Conservation (phyloP, 2,113 vertebrate genomes). For the Tylochromis polylepis region DNA sequence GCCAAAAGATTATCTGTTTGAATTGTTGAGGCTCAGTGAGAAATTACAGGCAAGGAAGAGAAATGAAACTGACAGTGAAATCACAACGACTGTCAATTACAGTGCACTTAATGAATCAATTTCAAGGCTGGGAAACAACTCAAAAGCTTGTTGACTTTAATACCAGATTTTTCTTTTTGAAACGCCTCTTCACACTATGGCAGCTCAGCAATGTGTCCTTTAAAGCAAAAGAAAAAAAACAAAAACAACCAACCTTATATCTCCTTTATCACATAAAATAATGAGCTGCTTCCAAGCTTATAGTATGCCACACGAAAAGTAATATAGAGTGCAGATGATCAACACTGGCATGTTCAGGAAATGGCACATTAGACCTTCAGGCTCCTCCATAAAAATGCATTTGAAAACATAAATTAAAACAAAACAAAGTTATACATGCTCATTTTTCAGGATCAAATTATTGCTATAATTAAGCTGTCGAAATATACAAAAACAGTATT, state of each 20-base stretch:
- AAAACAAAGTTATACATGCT: neutral
- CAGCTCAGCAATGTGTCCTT: neutral
- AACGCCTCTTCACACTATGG: neutral
- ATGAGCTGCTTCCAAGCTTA: neutral
- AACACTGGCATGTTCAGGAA: neutral
- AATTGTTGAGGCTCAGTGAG: conserved; percentile 12
- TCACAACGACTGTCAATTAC: conserved; percentile 3
- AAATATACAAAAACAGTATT: neutral
- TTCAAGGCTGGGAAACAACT: conserved; percentile 10
- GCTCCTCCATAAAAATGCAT: neutral
- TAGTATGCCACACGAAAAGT: neutral
- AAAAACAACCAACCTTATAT: neutral
- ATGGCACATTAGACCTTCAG: neutral
- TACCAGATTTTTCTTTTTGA: neutral
- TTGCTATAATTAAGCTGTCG: neutral
- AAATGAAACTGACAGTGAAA: conserved; percentile 40
- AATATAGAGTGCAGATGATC: neutral
- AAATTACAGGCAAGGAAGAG: neutral
- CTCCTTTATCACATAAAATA: neutral
- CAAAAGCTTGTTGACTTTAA: neutral
- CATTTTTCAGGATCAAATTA: neutral
- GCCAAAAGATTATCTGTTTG: conserved; percentile 28
- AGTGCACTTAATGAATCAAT: conserved; percentile 31
- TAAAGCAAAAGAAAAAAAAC: neutral
- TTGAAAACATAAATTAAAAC: neutral